Evolutionary conservation across 2,113 vertebrate genomes (phyloP), one percentile per base, ranked within the genome.

Genomic region (Solea senegalensis): DNA sequence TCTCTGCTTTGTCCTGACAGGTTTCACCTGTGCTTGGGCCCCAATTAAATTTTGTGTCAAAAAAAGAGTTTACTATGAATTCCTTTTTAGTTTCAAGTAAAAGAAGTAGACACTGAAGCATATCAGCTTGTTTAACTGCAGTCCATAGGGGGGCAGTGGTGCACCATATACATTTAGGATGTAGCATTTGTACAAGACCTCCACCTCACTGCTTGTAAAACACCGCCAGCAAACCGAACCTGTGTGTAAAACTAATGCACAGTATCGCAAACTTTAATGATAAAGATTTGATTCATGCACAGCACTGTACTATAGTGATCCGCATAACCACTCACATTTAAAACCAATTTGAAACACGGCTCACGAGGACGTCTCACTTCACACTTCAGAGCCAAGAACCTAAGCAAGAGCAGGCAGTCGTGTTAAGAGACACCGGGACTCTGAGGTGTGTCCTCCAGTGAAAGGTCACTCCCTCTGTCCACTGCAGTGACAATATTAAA

Each of bases 91-190:
- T 11, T 11, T 46, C 7, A 46, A 5, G 44, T 11, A 46, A 10
- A 46, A 46, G 43, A 49, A 13, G 53, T 15, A 66, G 39, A 52
- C 55, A 70, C 26, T 15, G 40, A 48, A 16, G 9, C 21, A 34
- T 61, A 54, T 60, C 11, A 62, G 5, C 27, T 21, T 9, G 39
- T 52, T 56, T 39, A 8, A 5, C 13, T 64, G 13, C 7, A 7
- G 34, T 62, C 82, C 87, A 89, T 68, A 82, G 6, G 87, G 73
- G 68, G 89, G 84, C 86, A 88, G 76, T 81, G 51, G 69, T 82
- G 71, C 61, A 72, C 67, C 57, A 65, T 55, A 40, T 4, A 0
- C 63, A 6, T 34, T 34, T 26, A 54, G 7, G n/a, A 9, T 26
- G 49, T 9, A 10, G 12, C 2, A 1, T 3, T 16, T 34, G 9